phyloP scores from a whole-genome alignment of 2,113 vertebrate species.

The zebrafish (Danio rerio) region GRCz12tu NC_133181.1:46828001-46828500 shows the following conservation, averaged over 20 bases:
- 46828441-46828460: conserved; percentile 74
- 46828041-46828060: conserved; percentile 18
- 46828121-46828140: not conserved
- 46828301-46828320: conserved; percentile 62
- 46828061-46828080: conserved; percentile 4
- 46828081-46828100: not conserved
- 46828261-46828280: conserved; percentile 52
- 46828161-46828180: conserved; percentile 47
- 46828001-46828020: not conserved
- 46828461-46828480: conserved; percentile 72
- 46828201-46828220: conserved; percentile 59
- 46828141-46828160: conserved; percentile 38
- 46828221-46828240: conserved; percentile 57
- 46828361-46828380: conserved; percentile 46
- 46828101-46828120: conserved; percentile 12
- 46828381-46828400: conserved; percentile 60
- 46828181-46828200: conserved; percentile 45
- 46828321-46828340: conserved; percentile 67
- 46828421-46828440: conserved; percentile 61
- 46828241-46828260: conserved; percentile 56
- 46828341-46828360: conserved; percentile 67
- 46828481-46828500: conserved; percentile 66
- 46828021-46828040: not conserved
- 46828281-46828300: conserved; percentile 75
- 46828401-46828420: conserved; percentile 65